Percentiles rank a stretch among this genome's conserved stretches.
Conservation (phyloP, 1,140 invertebrate genomes). For the Papilio helenus region DNA sequence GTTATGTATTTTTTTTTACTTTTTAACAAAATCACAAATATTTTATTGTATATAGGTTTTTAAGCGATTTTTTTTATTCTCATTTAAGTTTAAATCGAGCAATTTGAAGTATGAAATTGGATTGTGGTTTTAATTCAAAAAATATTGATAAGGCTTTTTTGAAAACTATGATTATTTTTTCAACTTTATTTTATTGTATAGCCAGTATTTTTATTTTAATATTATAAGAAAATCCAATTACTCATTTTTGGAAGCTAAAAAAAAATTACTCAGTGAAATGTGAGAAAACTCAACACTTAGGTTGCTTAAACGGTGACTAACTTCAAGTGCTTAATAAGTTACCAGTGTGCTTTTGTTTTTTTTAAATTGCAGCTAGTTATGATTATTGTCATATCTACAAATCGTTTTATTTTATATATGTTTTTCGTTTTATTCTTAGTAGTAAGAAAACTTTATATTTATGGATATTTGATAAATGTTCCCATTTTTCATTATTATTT, state of each 20-base stretch:
- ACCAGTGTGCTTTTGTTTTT: not conserved
- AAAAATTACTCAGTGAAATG: not conserved
- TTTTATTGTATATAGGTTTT: not conserved
- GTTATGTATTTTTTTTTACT: not conserved
- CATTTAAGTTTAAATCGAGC: not conserved
- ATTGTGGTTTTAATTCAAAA: not conserved
- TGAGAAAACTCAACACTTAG: not conserved
- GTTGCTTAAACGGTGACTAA: not conserved
- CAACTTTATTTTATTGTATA: not conserved
- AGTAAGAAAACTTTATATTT: not conserved
- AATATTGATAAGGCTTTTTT: not conserved
- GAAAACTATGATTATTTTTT: not conserved
- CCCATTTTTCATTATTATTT: not conserved
- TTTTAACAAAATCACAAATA: not conserved
- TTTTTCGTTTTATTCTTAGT: not conserved
- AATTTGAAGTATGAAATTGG: not conserved
- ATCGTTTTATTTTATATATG: not conserved
- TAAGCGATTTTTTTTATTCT: not conserved
- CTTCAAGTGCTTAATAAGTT: not conserved
- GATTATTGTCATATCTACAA: slow-evolving; percentile 11
- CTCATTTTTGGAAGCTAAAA: too few species aligned
- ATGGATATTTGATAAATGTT: not conserved
- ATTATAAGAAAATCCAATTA: too few species aligned
- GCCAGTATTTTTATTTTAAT: not conserved
- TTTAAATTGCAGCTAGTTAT: not conserved